phyloP scores from a whole-genome alignment of 2,113 vertebrate genomes.

The Craseonycteris thonglongyai region DNA sequence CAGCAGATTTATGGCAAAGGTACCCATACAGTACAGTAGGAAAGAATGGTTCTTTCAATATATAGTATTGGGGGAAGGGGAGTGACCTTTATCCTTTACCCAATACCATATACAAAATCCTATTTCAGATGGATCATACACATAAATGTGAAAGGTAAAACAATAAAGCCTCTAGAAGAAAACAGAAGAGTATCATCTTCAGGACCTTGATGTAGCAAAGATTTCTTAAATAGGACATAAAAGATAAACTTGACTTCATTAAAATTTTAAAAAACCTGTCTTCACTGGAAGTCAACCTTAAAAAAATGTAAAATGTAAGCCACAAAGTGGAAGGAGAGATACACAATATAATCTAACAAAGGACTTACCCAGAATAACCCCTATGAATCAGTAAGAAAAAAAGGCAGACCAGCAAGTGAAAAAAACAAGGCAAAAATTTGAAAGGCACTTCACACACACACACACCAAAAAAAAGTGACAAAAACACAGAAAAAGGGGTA shows the following conservation, averaged over 20 bases:
- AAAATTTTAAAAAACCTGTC: neutral
- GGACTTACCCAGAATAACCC: neutral
- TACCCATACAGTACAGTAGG: accelerated
- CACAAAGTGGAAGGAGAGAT: neutral
- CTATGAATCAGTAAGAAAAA: neutral
- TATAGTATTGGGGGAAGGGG: accelerated
- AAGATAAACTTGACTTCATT: neutral
- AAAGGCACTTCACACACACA: neutral
- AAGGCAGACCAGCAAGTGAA: neutral
- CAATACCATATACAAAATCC: neutral
- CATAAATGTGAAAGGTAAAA: neutral
- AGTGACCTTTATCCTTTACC: neutral
- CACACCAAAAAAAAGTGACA: too few species aligned
- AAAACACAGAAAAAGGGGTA: neutral
- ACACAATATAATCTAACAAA: neutral
- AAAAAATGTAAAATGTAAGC: neutral
- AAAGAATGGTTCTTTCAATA: neutral
- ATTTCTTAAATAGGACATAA: conserved; percentile 7
- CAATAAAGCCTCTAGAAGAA: neutral
- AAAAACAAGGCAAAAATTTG: neutral
- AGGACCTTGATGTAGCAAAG: neutral
- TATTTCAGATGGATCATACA: neutral
- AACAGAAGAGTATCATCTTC: neutral
- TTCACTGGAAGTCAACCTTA: conserved; percentile 6
- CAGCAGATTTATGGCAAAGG: neutral